Evolutionary conservation across 2,113 vertebrate genomes (phyloP).

Genomic region (Pseudorhombus dupliciocellatus): DNA sequence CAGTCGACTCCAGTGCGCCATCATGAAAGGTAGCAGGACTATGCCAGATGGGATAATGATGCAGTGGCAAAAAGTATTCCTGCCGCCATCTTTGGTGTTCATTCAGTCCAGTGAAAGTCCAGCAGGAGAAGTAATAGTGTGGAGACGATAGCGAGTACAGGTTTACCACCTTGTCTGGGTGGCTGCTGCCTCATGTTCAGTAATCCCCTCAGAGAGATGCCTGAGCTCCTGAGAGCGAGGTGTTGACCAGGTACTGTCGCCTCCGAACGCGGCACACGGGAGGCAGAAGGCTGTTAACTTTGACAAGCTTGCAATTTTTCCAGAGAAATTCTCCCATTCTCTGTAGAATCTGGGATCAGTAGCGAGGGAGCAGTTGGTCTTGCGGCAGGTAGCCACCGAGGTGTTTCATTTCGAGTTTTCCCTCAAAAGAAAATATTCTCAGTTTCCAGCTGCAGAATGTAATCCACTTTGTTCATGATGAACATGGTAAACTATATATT

Average conservation of each 20-base stretch:
- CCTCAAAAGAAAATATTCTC: background rate
- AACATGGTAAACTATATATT: background rate
- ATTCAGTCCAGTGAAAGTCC: background rate
- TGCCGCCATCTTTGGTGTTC: constrained; percentile 8
- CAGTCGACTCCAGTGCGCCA: constrained; percentile 10
- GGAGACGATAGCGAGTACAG: background rate
- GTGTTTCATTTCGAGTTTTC: no score
- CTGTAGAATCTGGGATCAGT: background rate
- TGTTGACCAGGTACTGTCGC: background rate
- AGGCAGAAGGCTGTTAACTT: background rate
- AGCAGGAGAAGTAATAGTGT: background rate
- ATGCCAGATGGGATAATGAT: constrained; percentile 34
- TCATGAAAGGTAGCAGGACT: constrained; percentile 18
- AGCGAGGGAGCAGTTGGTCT: background rate
- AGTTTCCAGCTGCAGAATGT: background rate
- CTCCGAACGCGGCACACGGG: background rate
- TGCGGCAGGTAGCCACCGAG: background rate
- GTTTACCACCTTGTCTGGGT: background rate
- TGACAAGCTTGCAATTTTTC: background rate
- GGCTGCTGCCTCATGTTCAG: background rate
- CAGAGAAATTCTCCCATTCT: background rate
- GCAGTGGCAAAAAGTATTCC: constrained; percentile 32
- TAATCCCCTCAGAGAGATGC: background rate
- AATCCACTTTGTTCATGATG: background rate
- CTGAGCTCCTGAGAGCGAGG: background rate